Percentiles rank a stretch among this genome's conserved stretches.
Conservation (phyloP, 2,888 invertebrate species). For the Pollenia labialis region DNA sequence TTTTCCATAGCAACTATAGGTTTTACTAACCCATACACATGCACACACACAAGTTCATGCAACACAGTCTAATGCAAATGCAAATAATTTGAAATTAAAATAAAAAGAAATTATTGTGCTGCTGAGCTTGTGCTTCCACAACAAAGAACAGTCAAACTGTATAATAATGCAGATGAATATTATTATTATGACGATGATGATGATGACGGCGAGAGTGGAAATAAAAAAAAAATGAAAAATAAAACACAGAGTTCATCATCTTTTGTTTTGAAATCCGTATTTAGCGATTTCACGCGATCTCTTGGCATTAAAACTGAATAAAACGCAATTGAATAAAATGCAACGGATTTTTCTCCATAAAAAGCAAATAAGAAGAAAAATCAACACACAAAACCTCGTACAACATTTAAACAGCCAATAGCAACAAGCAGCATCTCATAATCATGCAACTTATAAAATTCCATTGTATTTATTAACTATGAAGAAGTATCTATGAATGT, state of each 20-base stretch:
- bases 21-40: neutral
- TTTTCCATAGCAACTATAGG: constrained; percentile 28
- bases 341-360: constrained; percentile 30
- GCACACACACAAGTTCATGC: neutral
- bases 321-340: constrained; percentile 43
- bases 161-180: constrained; percentile 13
- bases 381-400: constrained; percentile 44
- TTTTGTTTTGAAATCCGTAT: constrained; percentile 63
- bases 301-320: constrained; percentile 25
- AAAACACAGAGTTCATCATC: constrained; percentile 55
- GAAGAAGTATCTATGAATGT: neutral
- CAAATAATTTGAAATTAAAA: constrained; percentile 26
- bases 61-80: neutral
- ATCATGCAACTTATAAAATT: constrained; percentile 37
- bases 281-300: constrained; percentile 63
- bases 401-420: constrained; percentile 40
- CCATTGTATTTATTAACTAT: constrained; percentile 17
- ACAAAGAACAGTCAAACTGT: constrained; percentile 39
- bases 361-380: constrained; percentile 45
- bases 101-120: neutral
- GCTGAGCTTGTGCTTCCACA: constrained; percentile 13
- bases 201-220: neutral
- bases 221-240: constrained; percentile 9
- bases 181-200: neutral
- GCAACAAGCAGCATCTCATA: neutral